These are phyloP conservation scores for Pimpla rufipes DNA, from an alignment of 2,888 invertebrate species.

Conservation along the genomic window DNA sequence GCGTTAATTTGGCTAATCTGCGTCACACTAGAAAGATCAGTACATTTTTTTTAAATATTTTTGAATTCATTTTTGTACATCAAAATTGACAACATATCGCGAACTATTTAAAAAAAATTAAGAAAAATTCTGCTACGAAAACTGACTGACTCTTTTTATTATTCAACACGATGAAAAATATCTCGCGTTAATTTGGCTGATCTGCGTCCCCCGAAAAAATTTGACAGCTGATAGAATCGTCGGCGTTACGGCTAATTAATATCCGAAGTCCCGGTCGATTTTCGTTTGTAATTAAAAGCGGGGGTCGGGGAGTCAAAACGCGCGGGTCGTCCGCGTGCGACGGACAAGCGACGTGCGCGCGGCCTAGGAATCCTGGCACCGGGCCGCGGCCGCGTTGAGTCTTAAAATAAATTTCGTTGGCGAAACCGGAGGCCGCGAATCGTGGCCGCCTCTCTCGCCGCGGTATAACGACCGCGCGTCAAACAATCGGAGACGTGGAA, in stretches of 20 bases:
- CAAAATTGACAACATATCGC: too few relatives aligned
- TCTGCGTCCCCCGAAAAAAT: too few relatives aligned
- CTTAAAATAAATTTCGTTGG: conserved; percentile 72
- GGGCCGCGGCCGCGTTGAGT: conserved; percentile 62
- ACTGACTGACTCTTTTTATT: too few relatives aligned
- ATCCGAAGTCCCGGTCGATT: background rate
- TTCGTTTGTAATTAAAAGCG: conserved; percentile 18
- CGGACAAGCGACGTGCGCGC: conserved; percentile 40
- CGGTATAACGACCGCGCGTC: conserved; percentile 46
- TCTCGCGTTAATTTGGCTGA: too few relatives aligned
- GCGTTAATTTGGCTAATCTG: too few relatives aligned
- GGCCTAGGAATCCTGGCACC: conserved; percentile 70
- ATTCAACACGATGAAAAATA: too few relatives aligned
- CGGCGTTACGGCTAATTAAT: background rate
- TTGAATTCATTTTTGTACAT: too few relatives aligned
- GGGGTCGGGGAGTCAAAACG: conserved; percentile 15
- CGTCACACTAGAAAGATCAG: too few relatives aligned
- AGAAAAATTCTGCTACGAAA: too few relatives aligned
- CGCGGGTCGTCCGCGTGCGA: conserved; percentile 22
- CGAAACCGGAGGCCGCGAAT: conserved; percentile 65
- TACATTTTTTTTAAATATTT: too few relatives aligned
- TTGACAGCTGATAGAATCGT: background rate
- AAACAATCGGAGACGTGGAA: conserved; percentile 51
- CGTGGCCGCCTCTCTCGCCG: conserved; percentile 40
- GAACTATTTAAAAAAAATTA: too few relatives aligned